Base-by-base conservation (phyloP, 2,797 vertebrate genomes). In the Brachyrhaphis roseni region DNA sequence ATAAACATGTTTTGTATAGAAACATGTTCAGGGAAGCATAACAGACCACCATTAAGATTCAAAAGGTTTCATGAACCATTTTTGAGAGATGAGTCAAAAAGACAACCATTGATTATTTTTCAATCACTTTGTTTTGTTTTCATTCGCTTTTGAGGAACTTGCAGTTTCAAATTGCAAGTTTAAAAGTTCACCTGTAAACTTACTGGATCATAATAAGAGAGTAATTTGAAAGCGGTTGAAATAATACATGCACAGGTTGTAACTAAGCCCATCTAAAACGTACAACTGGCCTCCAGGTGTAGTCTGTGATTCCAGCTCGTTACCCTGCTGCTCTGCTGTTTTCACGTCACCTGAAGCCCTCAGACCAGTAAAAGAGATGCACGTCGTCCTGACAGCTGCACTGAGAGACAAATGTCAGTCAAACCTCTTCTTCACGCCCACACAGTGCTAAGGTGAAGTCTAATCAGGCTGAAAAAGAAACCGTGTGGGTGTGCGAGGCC, bases 371-470 rank as follows among this genome's bases (percentile, higher is more conserved):
- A 53, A 23, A 62, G 68, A 74, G 72, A 72, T 7, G 28, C 53
- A 59, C 34, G 49, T 11, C 18, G 12, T 70, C 72, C 8, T 53
- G 28, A 41, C 47, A 68, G 57, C 47, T 68, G 78, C 53, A 68
- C 76, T n/a, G 53, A 15, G 72, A 71, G 41, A 66, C 59, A 11
- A 73, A 34, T 49, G 72, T 71, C 72, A 78, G 76, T 74, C 80
- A 68, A 43, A 7, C 72, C 1, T 5, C 10, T 12, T 64, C 23
- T 72, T 53, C 18, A 83, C 16, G 34, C 73, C 74, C 26, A 45
- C 39, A 13, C 53, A 7, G 53, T 47, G 46, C 77, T 46, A 12
- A 64, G n/a, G 36, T 26, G 43, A 62, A 31, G 46, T 66, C 77
- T 72, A 53, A 83, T 78, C 68, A 2, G 55, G 55, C 28, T 39